Conservation (phyloP, 2,888 invertebrate species). For the Phoenoteleia sp. region DNA sequence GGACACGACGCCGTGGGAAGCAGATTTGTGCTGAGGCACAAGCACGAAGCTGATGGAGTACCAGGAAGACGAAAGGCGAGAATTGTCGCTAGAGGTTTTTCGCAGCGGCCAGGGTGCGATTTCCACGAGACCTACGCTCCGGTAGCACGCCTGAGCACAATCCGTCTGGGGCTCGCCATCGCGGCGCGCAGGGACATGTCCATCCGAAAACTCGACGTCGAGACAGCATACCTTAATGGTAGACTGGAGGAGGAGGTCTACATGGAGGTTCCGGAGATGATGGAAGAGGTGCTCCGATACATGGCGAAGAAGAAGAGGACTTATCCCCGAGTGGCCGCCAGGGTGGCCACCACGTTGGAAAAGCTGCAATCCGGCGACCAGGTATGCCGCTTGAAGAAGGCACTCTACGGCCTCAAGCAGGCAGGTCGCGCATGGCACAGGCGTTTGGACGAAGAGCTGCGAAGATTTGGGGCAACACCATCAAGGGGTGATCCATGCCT, state of each 20-base stretch:
- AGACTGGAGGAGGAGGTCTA: background rate
- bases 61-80: conserved; percentile 5
- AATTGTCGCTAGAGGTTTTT: conserved; percentile 22
- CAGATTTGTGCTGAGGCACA: background rate
- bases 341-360: too few relatives aligned
- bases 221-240: background rate
- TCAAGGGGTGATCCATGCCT: too few relatives aligned
- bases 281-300: background rate
- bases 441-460: background rate
- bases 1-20: too few relatives aligned
- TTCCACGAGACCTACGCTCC: conserved; percentile 29
- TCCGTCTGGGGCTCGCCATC: background rate
- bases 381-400: conserved; percentile 8
- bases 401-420: conserved; percentile 13
- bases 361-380: background rate
- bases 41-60: background rate
- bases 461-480: too few relatives aligned
- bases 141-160: conserved; percentile 14
- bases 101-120: conserved; percentile 12
- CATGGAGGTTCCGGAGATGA: background rate
- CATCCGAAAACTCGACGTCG: conserved; percentile 13
- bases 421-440: conserved; percentile 22
- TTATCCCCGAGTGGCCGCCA: too few relatives aligned
- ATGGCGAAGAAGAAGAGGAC: background rate
- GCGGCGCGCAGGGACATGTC: background rate